These are phyloP conservation scores for Phymorhynchus buccinoides DNA, from an alignment of 1,140 invertebrate genomes.

Conservation along the genomic window DNA sequence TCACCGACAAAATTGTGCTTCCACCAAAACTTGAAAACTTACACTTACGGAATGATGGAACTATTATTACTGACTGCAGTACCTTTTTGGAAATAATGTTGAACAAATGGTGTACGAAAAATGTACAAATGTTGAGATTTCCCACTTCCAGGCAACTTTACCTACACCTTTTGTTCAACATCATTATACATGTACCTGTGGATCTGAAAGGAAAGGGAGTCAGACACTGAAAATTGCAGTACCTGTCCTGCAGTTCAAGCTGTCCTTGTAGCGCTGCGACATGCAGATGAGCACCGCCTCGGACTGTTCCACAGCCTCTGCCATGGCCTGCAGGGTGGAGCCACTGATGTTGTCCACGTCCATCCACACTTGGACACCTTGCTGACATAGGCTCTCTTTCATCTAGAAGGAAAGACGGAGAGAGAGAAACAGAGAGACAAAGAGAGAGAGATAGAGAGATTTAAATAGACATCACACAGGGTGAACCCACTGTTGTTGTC, in stretches of 20 bases:
- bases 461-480: no score
- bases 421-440: no score
- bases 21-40: neutral
- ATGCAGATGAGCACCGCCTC: conserved; percentile 65
- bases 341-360: conserved; percentile 60
- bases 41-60: neutral
- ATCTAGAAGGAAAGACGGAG: no score
- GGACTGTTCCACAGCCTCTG: conserved; percentile 67
- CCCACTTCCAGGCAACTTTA: no score
- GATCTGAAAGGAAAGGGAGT: no score
- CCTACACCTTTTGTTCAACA: no score
- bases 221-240: no score
- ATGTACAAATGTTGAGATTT: neutral
- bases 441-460: no score
- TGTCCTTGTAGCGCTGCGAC: conserved; percentile 69
- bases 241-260: conserved; percentile 67
- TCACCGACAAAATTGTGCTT: neutral
- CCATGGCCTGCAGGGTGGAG: conserved; percentile 69
- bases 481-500: no score
- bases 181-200: no score
- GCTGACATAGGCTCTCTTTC: neutral
- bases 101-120: neutral
- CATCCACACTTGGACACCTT: conserved; percentile 50
- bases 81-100: neutral
- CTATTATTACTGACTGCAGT: neutral